These are phyloP conservation scores for Ranitomeya variabilis DNA, from an alignment of 2,113 vertebrate genomes.

Conservation along the genomic window DNA sequence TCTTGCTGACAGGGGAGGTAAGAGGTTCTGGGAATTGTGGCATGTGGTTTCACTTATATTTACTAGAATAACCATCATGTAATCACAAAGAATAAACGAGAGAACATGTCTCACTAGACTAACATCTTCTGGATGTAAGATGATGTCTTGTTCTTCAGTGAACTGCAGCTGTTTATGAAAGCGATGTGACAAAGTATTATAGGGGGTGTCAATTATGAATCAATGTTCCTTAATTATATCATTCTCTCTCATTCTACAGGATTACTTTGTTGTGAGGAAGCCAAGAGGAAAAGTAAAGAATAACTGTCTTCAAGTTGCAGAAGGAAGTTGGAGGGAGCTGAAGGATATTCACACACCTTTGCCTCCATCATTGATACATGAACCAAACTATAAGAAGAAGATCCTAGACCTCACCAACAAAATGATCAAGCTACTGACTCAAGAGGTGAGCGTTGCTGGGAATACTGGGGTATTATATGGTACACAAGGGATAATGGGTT, in stretches of 20 bases:
- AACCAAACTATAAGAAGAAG: neutral
- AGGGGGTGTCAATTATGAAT: neutral
- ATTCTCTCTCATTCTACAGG: neutral
- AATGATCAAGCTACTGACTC: neutral
- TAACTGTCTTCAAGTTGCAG: neutral
- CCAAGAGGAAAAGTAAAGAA: too few species aligned
- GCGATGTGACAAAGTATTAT: neutral
- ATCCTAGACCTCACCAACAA: conserved; percentile 17
- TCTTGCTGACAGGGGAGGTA: conserved; percentile 26
- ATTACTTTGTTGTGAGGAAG: neutral
- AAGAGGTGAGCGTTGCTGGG: conserved; percentile 21
- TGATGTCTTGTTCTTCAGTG: too few species aligned
- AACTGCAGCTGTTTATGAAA: too few species aligned
- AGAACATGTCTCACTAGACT: too few species aligned
- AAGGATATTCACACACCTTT: neutral
- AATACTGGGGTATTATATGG: neutral
- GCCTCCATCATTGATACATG: neutral
- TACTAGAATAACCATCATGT: too few species aligned
- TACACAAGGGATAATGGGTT: too few species aligned
- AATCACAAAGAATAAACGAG: too few species aligned
- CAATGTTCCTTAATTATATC: neutral
- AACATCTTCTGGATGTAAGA: too few species aligned
- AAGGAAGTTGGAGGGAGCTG: neutral
- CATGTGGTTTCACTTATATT: neutral
- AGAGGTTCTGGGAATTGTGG: neutral